Base-by-base conservation (phyloP, 2,113 vertebrate species). In the Abramis brama region DNA sequence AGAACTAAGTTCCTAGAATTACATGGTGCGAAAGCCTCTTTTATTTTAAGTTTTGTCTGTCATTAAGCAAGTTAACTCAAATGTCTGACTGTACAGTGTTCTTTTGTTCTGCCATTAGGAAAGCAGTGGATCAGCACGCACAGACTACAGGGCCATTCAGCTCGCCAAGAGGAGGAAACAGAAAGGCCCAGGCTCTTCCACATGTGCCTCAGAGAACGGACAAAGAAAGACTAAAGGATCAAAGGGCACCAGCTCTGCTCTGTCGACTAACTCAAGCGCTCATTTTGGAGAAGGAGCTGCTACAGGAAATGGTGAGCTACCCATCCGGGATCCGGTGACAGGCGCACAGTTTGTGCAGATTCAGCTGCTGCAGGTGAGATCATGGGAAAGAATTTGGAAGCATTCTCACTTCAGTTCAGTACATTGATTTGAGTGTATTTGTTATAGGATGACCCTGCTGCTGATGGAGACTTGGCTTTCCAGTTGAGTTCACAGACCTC, bases 111-210 rank as follows among this genome's bases (percentile, higher is more conserved):
- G 2, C 75, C 50, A 45, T 60, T 86, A 99, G 98, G 98, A 97
- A 85, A 97, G 96, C 85, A 94, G 96, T 86, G 98, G 97, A 71
- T 99, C 98, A 75, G 97, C 97, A 0, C 94, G 98, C 93, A 99
- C 98, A 3, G 98, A 99, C 93, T 98, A 97, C 93, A 96, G 96
- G 94, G 97, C 97, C 83, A 97, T 99, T 92, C 98, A 99, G 89
- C 93, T 98, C 87, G 97, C 96, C 89, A 98, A 99, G 94, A 95
- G 96, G 90, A 98, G 94, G 91, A 97, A 98, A 86, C 97, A 95
- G 92, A 95, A 95, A 89, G 92, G 90, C 7, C 89, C 95, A 3
- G 91, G 92, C 36, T 92, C 88, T 90, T 91, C 91, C 43, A 88
- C 94, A 90, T 96, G 93, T 64, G 82, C 89, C 23, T 87, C 93